phyloP scores from a whole-genome alignment of 30 jellyfish, hydroid and myxozoan genomes.

The Nemopilema nomurai region DNA sequence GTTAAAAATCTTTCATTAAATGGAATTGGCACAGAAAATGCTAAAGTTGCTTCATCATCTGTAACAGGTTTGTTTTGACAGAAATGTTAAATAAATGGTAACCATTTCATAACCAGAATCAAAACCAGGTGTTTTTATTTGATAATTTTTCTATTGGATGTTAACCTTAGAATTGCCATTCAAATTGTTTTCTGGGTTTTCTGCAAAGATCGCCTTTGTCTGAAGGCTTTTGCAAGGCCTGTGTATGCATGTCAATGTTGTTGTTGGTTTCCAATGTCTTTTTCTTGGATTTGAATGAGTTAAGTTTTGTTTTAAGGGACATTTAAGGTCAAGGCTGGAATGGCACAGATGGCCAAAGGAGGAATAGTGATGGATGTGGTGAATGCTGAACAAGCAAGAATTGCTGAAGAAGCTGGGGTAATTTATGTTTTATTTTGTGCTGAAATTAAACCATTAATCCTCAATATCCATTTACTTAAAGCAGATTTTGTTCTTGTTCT shows the following conservation, averaged over 20 bases:
- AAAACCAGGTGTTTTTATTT: not conserved
- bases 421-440: slow-evolving; percentile 4
- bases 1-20: slow-evolving; percentile 35
- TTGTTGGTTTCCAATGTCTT: too few species aligned
- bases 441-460: not conserved
- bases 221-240: too few species aligned
- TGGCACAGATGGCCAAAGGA: slow-evolving; percentile 99
- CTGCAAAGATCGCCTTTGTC: too few species aligned
- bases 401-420: slow-evolving; percentile 99
- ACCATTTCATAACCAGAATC: too few species aligned
- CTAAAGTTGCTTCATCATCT: not conserved
- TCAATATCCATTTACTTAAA: too few species aligned
- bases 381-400: slow-evolving; percentile 93
- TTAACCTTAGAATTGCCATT: too few species aligned
- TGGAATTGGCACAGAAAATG: not conserved
- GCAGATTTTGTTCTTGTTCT: too few species aligned
- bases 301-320: slow-evolving; percentile 58
- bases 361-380: slow-evolving; percentile 99
- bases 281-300: not conserved
- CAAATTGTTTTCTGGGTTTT: too few species aligned
- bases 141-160: too few species aligned
- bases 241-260: too few species aligned
- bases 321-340: slow-evolving; percentile 91
- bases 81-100: too few species aligned
- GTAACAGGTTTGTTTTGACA: slow-evolving; percentile 18